phyloP scores from a whole-genome alignment of 2,797 vertebrate species.

The Lycodopsis pacificus region DNA sequence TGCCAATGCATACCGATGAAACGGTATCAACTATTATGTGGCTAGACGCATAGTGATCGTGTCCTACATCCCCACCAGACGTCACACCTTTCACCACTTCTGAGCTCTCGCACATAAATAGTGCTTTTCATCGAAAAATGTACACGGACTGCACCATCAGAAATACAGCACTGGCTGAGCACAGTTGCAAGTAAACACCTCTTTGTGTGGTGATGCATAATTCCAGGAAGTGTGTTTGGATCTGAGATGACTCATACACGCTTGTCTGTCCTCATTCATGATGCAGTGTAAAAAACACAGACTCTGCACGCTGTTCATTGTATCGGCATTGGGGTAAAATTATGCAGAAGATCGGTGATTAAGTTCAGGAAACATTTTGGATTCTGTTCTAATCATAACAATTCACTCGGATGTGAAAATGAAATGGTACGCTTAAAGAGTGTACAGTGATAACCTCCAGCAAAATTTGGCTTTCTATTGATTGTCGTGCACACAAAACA shows the following conservation, averaged over 20 bases:
- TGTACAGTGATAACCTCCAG: background rate
- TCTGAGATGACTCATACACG: slow-evolving; percentile 14
- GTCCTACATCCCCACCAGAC: slow-evolving; percentile 31
- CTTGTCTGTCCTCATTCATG: slow-evolving; percentile 17
- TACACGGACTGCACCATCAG: slow-evolving; percentile 14
- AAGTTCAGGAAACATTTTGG: background rate
- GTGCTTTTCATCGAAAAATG: slow-evolving; percentile 30
- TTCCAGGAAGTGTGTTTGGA: slow-evolving; percentile 43
- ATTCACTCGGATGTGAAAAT: background rate
- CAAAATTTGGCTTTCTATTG: background rate
- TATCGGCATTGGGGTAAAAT: background rate
- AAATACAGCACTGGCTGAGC: slow-evolving; percentile 2
- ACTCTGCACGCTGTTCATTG: background rate
- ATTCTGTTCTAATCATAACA: background rate
- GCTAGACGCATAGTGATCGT: slow-evolving; percentile 33
- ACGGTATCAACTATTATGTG: slow-evolving; percentile 18
- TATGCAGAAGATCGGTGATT: background rate
- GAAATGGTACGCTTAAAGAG: background rate
- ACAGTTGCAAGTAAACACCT: slow-evolving; percentile 38
- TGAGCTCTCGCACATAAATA: slow-evolving; percentile 21
- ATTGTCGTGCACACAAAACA: background rate
- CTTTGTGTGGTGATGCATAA: slow-evolving; percentile 40
- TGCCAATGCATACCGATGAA: slow-evolving; percentile 59
- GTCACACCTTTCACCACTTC: slow-evolving; percentile 35
- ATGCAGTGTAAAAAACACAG: background rate